These are phyloP conservation scores for Onychomys leucogaster DNA, from an alignment of 2,797 vertebrate genomes.

Conservation along the genomic window DNA sequence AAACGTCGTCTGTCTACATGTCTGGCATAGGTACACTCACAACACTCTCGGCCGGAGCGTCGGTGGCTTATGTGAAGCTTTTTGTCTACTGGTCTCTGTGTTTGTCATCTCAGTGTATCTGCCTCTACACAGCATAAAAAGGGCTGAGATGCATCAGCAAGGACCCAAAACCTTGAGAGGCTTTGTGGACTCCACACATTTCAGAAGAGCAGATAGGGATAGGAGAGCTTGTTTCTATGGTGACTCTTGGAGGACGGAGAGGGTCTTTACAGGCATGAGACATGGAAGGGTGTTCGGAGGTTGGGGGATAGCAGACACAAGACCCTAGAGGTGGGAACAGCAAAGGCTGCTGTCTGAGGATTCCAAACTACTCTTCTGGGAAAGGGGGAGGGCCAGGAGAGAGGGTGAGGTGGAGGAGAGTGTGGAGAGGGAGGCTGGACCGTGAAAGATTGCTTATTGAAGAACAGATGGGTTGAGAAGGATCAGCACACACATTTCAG, in stretches of 20 bases:
- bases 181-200: background rate
- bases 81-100: background rate
- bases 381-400: background rate
- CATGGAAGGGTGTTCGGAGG: background rate
- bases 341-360: background rate
- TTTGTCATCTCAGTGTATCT: background rate
- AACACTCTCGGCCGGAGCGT: background rate
- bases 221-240: background rate
- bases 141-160: background rate
- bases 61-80: too few species aligned
- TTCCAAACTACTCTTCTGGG: background rate
- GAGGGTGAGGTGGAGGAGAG: background rate
- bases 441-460: background rate
- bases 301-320: fast-evolving
- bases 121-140: background rate
- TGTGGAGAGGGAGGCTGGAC: fast-evolving
- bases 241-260: background rate
- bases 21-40: background rate
- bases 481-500: fast-evolving
- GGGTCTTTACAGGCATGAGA: background rate
- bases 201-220: background rate
- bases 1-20: background rate
- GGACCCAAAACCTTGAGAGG: background rate
- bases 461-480: background rate
- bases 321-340: too few species aligned